Base-by-base conservation (phyloP, 1,140 invertebrate species). In the Teleopsis dalmanni region DNA sequence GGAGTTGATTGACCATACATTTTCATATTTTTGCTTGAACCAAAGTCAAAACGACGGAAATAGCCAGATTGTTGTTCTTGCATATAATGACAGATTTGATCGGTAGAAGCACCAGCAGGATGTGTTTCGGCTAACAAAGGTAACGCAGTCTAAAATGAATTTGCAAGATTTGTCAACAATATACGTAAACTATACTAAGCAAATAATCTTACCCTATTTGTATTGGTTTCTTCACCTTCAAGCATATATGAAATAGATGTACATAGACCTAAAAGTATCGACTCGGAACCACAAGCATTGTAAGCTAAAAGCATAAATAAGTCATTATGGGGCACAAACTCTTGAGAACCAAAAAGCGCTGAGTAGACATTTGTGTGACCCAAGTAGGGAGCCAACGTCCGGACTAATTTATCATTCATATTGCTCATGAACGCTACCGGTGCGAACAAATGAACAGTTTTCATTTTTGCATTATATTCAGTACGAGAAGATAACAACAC, bases 391-490 rank as follows among this genome's bases (percentile, higher is more conserved):
- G 60, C 51, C 6, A 76, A 27, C 0, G 52, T 1, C 9, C 52
- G 51, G 0, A 74, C 58, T 9, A 75, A 43, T 3, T 53, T 53
- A 48, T 59, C 72, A 0, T 37, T 47, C 55, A 65, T 35, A 14
- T 66, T 48, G 7, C 48, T 56, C 60, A 66, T 63, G 40, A 69
- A 79, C 3, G 74, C 75, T 3, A 82, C 75, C 1, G 82, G 81
- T 1, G 78, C 81, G 21, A 85, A 68, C 47, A 78, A 75, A 37
- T 81, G 65, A 25, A 71, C 66, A 0, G 62, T 66, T 36, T 59
- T 62, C 19, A 81, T 76, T 60, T 79, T 78, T 2, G 57, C 38
- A 46, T 81, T 80, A 53, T 82, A 82, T 43, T 79, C 75, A 0
- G 81, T 77, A n/a, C 55, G 63, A 52, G 70, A 52, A 1, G 76